Evolutionary conservation across 2,888 invertebrate genomes (phyloP), one percentile per base, ranked within the genome.

Genomic region (Drosophila paramelanica): DNA sequence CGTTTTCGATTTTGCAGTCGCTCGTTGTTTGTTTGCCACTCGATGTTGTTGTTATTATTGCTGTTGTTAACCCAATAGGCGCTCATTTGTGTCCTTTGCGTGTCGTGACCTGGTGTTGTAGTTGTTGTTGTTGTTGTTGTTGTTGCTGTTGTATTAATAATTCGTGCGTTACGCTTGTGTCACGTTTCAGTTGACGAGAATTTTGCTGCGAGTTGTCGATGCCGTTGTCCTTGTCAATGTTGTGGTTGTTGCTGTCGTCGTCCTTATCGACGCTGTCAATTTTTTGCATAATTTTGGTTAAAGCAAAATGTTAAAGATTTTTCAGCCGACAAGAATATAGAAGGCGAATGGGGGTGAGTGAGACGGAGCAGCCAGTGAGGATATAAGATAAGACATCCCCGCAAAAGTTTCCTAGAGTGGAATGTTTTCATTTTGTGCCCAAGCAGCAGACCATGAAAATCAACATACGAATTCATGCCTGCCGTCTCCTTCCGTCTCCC

Each of bases 391-490:
- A 77, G 85, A 73, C 79, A 77, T 73, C 68, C 57, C 46, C 42
- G 10, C 43, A 67, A 61, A 85, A 68, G 60, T 85, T 71, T 70
- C 41, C 36, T 50, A 43, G 50, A 80, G 60, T 64, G 78, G 81
- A 89, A 89, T 89, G 88, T 84, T 89, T 89, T 87, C 83, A 83
- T 89, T 83, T 87, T 83, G 88, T 89, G 79, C 64, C 62, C 65
- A 85, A 60, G 84, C 89, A 84, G 53, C 89, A 76, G 76, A 88
- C 85, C 89, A 81, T 84, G 74, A 85, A 88, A 89, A 88, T 85
- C 89, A 88, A 79, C 85, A 89, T 82, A 67, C 83, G 82, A 62
- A 65, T 67, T 73, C 62, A 33, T 60, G 57, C 41, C 43, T 42
- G 49, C 46, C 42, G 20, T 8, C 36, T 39, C 23, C 61, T 10